Conservation (phyloP, 2,888 invertebrate genomes). For the Mesorhabditis belari region DNA sequence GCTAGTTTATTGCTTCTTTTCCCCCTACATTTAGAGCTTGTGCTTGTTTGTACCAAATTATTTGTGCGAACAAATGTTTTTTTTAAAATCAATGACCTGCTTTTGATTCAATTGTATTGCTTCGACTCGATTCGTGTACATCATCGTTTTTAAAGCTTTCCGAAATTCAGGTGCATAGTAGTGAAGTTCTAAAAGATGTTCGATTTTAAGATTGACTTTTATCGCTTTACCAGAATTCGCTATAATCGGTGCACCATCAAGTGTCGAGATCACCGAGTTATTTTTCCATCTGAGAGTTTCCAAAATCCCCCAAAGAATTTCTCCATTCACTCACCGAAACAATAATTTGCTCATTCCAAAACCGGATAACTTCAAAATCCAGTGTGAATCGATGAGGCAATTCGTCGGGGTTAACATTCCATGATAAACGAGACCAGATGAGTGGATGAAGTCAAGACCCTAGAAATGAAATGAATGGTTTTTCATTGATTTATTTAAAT, state of each 20-base stretch:
- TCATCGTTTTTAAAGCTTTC: conserved; percentile 17
- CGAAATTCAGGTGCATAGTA: conserved; percentile 49
- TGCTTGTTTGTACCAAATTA: no score
- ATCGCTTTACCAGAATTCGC: conserved; percentile 32
- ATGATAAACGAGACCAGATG: conserved; percentile 37
- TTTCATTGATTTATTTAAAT: neutral
- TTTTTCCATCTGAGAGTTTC: conserved; percentile 26
- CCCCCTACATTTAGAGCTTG: no score
- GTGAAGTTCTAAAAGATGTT: conserved; percentile 36
- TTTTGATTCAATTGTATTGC: neutral
- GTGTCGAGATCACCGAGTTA: conserved; percentile 28
- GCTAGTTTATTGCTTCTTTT: no score
- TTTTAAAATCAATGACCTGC: no score
- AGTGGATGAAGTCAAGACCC: conserved; percentile 47
- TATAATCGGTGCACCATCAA: conserved; percentile 35
- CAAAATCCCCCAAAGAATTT: neutral
- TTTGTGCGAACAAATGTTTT: no score
- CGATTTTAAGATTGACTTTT: neutral
- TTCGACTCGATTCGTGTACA: conserved; percentile 25
- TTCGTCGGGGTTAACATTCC: conserved; percentile 40
- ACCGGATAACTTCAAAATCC: conserved; percentile 49
- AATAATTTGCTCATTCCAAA: conserved; percentile 35
- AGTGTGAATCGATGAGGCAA: conserved; percentile 47
- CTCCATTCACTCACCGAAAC: conserved; percentile 10
- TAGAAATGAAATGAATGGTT: conserved; percentile 12